Base-by-base conservation (phyloP, 2,113 vertebrate genomes). In the Zosterops hypoxanthus region DNA sequence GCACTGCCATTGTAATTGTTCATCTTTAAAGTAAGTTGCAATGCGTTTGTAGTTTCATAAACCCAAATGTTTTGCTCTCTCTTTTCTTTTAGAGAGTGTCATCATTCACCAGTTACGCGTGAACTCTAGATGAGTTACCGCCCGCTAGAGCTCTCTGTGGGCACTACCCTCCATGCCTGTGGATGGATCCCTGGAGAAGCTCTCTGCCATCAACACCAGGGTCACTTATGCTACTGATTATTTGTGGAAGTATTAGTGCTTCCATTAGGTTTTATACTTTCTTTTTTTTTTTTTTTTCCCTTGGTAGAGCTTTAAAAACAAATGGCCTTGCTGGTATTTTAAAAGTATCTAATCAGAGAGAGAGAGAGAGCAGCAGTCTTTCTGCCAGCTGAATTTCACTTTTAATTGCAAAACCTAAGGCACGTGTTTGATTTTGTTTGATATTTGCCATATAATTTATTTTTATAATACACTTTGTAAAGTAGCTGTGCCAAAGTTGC, bases 71-170 rank as follows among this genome's bases (percentile, higher is more conserved):
- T 97, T 63, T 93, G 50, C 21, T 98, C 11, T 98, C 11, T 98
- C 93, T 97, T 98, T 77, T 97, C 94, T 97, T 97, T 28, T 98
- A 99, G 99, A 99, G 97, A 98, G 98, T 82, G 96, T 99, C 98
- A 91, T 98, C 96, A 98, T 99, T 95, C 99, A 98, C 96, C 98
- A 98, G 96, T 97, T 99, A 96, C 98, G 97, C 56, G 97, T 98
- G 98, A 98, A 96, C 96, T 97, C 98, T 87, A 97, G 98, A 98
- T 98, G 98, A 98, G 90, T 91, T 82, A 57, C 90, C 17, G 18
- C 95, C 91, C 5, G 31, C 61, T 77, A 31, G 31, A n/a, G n/a
- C 65, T 75, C 90, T 81, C 77, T 82, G 88, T 86, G 87, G 90
- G 96, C 82, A 88, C 94, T 88, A 25, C 97, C 93, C 94, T 92